Base-by-base conservation (phyloP, 2,797 vertebrate genomes). In the Lithobates pipiens region DNA sequence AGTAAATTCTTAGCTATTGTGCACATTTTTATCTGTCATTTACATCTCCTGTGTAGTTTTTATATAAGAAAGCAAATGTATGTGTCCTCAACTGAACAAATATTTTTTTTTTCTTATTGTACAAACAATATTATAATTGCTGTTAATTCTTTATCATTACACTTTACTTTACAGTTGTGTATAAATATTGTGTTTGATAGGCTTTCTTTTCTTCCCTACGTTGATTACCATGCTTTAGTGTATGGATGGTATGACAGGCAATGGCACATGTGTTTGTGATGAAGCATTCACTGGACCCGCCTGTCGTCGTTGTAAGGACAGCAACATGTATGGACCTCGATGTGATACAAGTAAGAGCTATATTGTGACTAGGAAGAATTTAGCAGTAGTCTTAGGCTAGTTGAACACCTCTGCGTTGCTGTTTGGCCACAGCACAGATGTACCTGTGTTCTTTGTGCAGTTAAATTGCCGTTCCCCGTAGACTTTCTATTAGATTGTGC, bases 291-390 rank as follows among this genome's bases (percentile, higher is more conserved):
- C 89, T 16, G 98, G 98, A 8, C 97, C 94, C 0, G 93, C 8
- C 1, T 99, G 98, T 87, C 96, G 98, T 76, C 95, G 96, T 90
- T 99, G 98, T 89, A 90, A 93, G 0, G 89, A 95, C 36, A 85
- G 92, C 39, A 88, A 91, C 74, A 96, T 93, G 90, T 96, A 94
- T 0, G 98, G 98, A 65, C 94, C 93, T 18, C 91, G 27, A 16
- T 99, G 98, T 90, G 94, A 96, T 88, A 94, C 91, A 92, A 93
- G 98, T 97, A 93, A 93, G 93, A 3, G 7, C 13, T 15, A 4
- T 10, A 67, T 13, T 23, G 72, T 46, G 23, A 29, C 61, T 23
- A 34, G 10, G 0, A 69, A 27, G 32, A 7, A 61, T 21, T 61
- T 23, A 61, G 18, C 18, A 57, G 5, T 21, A 18, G 50, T 18